Evolutionary conservation across 2,888 invertebrate species (phyloP).

Genomic region (Euproctis similis): DNA sequence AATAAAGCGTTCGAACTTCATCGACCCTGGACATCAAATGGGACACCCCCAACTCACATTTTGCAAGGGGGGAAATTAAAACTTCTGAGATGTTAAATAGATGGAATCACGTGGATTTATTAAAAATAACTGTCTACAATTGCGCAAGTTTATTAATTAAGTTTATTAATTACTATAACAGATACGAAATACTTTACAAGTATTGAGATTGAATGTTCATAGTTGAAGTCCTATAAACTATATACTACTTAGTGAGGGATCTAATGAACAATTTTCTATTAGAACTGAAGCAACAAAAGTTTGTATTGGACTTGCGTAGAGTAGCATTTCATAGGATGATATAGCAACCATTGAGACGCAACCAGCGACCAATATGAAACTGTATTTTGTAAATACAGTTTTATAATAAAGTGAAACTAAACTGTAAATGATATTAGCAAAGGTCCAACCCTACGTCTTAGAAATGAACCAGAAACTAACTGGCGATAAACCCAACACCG

Average conservation of each 20-base stretch:
- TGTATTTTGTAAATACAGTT: too few species aligned
- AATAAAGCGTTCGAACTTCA: conserved; percentile 74
- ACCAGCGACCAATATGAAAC: too few species aligned
- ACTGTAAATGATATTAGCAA: too few species aligned
- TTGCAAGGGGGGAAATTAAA: conserved; percentile 65
- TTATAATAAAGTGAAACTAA: too few species aligned
- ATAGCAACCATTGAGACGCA: too few species aligned
- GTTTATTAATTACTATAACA: too few species aligned
- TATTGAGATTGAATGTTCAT: too few species aligned
- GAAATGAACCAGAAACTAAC: conserved; percentile 30
- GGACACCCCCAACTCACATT: conserved; percentile 64
- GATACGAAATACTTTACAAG: too few species aligned
- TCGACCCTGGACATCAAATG: conserved; percentile 71
- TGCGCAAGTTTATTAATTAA: too few species aligned
- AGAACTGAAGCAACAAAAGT: conserved; percentile 26
- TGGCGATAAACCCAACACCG: conserved; percentile 45
- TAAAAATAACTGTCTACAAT: too few species aligned
- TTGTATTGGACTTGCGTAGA: too few species aligned
- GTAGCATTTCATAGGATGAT: too few species aligned
- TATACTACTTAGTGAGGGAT: conserved; percentile 2
- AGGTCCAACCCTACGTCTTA: conserved; percentile 13
- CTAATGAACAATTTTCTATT: not conserved
- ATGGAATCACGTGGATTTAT: conserved; percentile 27
- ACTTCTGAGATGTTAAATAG: conserved; percentile 48
- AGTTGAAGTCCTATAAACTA: conserved; percentile 49